A percentile compares a stretch with the other conserved stretches of the same genome.
phyloP scores from a whole-genome alignment of 2,888 invertebrate species.

The Harpalus rufipes region DNA sequence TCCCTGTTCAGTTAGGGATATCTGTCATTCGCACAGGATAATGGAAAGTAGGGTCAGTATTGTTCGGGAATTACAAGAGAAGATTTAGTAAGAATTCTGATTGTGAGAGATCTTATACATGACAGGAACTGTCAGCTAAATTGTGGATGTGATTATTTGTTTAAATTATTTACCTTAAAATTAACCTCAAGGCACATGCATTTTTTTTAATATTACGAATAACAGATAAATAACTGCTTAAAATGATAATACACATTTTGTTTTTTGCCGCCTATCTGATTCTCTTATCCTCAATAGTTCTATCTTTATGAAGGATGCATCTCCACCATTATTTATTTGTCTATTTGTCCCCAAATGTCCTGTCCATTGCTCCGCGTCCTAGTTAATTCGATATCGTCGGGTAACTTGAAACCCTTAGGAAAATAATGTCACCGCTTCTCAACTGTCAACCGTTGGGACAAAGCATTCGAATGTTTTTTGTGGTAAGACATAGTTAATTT shows the following conservation, averaged over 20 bases:
- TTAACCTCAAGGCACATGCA: too few relatives aligned
- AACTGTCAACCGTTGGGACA: conserved; percentile 21
- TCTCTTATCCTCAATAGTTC: too few relatives aligned
- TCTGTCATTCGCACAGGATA: conserved; percentile 29
- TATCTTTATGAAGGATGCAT: background rate
- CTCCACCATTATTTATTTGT: background rate
- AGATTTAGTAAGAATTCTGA: background rate
- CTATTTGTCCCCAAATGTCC: background rate
- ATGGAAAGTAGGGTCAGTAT: conserved; percentile 19
- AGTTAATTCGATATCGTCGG: conserved; percentile 1
- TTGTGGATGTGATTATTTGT: background rate
- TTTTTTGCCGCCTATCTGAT: too few relatives aligned
- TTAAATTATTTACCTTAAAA: too few relatives aligned
- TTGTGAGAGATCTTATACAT: background rate
- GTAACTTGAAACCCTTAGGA: conserved; percentile 1
- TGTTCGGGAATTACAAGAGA: conserved; percentile 8
- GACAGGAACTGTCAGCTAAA: background rate
- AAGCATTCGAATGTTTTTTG: conserved; percentile 61
- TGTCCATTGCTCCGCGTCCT: background rate
- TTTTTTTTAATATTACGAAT: too few relatives aligned
- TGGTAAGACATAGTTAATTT: conserved; percentile 65
- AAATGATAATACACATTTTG: too few relatives aligned
- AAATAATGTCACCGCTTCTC: conserved; percentile 59
- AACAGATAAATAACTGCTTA: too few relatives aligned
- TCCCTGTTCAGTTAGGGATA: background rate